Conservation (phyloP, 2,113 vertebrate genomes). For the Ancistrus triradiatus region DNA sequence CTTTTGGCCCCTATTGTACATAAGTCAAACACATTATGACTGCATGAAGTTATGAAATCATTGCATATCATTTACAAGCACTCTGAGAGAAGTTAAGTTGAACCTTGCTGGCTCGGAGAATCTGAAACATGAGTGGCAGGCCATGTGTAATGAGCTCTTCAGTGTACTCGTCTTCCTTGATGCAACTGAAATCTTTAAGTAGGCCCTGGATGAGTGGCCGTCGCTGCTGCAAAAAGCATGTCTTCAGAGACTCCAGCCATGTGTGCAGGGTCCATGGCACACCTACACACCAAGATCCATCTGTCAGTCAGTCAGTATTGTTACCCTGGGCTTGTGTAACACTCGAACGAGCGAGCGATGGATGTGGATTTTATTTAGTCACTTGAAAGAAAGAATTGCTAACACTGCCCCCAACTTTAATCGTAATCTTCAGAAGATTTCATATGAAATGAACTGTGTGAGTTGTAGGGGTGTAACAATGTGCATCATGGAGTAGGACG, state of each 20-base stretch:
- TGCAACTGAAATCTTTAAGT: constrained; percentile 74
- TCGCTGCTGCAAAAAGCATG: constrained; percentile 69
- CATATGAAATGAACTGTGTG: background rate
- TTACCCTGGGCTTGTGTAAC: background rate
- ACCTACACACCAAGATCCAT: constrained; percentile 54
- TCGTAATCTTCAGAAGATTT: background rate
- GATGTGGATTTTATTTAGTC: too few relatives aligned
- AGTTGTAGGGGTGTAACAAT: background rate
- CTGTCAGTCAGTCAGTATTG: constrained; percentile 33
- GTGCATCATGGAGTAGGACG: too few relatives aligned
- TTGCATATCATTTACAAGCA: too few relatives aligned
- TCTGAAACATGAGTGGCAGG: constrained; percentile 77
- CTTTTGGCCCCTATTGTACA: too few relatives aligned
- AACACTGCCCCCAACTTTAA: background rate
- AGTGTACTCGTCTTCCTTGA: constrained; percentile 74
- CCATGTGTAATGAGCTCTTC: constrained; percentile 75
- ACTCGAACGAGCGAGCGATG: background rate
- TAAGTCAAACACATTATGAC: too few relatives aligned
- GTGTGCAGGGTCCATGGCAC: constrained; percentile 78
- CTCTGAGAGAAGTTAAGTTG: too few relatives aligned
- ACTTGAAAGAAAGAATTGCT: background rate
- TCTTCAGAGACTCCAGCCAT: constrained; percentile 74
- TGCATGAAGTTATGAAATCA: too few relatives aligned
- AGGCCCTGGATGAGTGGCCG: constrained; percentile 71
- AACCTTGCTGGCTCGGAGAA: constrained; percentile 73